Conservation (phyloP, 2,888 invertebrate genomes). For the Drosophila macrospina region DNA sequence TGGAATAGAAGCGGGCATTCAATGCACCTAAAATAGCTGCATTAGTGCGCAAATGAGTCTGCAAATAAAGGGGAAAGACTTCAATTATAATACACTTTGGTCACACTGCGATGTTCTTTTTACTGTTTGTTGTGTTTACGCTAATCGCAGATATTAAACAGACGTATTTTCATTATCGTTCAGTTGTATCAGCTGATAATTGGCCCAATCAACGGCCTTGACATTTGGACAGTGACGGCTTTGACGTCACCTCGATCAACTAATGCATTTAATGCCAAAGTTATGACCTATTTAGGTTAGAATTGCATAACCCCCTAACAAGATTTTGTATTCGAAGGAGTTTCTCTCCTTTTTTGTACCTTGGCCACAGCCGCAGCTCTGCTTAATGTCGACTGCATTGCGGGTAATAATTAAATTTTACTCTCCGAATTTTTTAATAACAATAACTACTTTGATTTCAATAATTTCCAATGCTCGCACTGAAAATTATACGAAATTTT, state of each 20-base stretch:
- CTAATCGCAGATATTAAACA: slow-evolving; percentile 40
- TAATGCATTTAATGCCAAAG: slow-evolving; percentile 41
- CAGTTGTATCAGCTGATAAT: slow-evolving; percentile 56
- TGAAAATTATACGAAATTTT: slow-evolving; percentile 42
- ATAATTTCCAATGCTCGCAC: slow-evolving; percentile 50
- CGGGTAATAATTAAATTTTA: slow-evolving; percentile 32
- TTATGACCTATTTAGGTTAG: slow-evolving; percentile 68
- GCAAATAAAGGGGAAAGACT: slow-evolving; percentile 30
- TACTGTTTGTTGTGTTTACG: slow-evolving; percentile 61
- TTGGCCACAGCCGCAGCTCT: slow-evolving; percentile 72
- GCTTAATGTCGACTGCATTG: slow-evolving; percentile 81
- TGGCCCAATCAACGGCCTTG: slow-evolving; percentile 55
- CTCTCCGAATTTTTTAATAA: slow-evolving; percentile 31
- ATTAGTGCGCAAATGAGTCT: slow-evolving; percentile 83
- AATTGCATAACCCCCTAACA: slow-evolving; percentile 80
- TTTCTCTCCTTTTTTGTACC: slow-evolving; percentile 58
- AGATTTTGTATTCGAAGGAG: slow-evolving; percentile 5
- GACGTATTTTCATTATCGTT: slow-evolving; percentile 36
- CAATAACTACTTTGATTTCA: slow-evolving; percentile 54
- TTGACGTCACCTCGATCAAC: slow-evolving; percentile 27
- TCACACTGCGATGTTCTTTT: slow-evolving; percentile 34
- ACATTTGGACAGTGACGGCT: slow-evolving; percentile 30
- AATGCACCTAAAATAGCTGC: slow-evolving; percentile 84
- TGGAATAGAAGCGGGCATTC: slow-evolving; percentile 88
- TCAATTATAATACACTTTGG: slow-evolving; percentile 15